A percentile compares a stretch with the other conserved stretches of the same genome.
Evolutionary conservation across 2,113 vertebrate species (phyloP).

Genomic region (Tichodroma muraria): DNA sequence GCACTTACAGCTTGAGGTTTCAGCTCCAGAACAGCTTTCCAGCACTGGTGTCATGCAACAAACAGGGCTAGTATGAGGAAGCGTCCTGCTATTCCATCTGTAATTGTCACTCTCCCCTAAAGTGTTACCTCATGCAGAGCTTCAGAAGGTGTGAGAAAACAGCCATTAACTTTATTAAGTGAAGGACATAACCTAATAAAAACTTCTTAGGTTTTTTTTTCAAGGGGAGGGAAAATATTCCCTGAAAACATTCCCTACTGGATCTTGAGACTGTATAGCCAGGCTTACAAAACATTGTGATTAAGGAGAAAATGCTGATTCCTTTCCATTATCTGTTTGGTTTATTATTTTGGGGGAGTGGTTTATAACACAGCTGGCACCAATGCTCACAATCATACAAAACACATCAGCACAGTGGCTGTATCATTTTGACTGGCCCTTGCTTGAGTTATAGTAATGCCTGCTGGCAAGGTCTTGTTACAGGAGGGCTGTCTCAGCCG

Average conservation of each 20-base stretch:
- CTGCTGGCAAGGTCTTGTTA: constrained; percentile 8
- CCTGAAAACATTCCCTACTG: neutral
- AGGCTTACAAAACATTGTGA: neutral
- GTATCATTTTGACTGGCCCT: constrained; percentile 15
- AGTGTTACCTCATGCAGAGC: neutral
- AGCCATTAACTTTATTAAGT: constrained; percentile 41
- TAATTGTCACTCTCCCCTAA: neutral
- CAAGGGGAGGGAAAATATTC: neutral
- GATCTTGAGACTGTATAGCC: neutral
- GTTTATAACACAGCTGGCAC: constrained; percentile 32
- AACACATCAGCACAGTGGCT: neutral
- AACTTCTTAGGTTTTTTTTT: neutral
- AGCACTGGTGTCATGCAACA: neutral
- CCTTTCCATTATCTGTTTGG: neutral
- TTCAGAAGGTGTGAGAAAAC: constrained; percentile 44
- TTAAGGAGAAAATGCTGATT: neutral
- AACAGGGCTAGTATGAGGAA: constrained; percentile 13
- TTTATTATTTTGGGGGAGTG: constrained; percentile 6
- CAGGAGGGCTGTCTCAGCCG: constrained; percentile 9
- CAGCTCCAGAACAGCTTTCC: neutral
- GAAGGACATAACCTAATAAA: constrained; percentile 1
- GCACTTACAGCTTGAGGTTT: neutral
- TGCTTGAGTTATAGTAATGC: constrained; percentile 32
- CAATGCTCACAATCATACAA: neutral
- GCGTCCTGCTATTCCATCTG: neutral